These are phyloP conservation scores for Uloborus diversus DNA, from an alignment of 1,140 invertebrate species.

Conservation along the genomic window DNA sequence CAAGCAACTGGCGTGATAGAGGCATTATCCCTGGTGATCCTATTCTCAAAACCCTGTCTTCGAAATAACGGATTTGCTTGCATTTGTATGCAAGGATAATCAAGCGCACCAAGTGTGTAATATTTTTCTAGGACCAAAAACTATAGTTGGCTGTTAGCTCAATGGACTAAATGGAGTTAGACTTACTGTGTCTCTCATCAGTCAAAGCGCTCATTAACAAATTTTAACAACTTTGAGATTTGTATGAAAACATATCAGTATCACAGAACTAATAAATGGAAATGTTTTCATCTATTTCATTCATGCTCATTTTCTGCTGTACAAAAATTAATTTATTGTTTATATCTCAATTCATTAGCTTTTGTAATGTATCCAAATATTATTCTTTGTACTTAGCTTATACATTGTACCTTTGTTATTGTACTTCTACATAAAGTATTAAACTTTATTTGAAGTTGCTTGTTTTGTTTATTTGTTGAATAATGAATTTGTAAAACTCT, in stretches of 20 bases:
- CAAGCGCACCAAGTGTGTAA: too few species aligned
- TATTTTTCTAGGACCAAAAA: too few species aligned
- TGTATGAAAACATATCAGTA: neutral
- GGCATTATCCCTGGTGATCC: too few species aligned
- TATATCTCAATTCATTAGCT: neutral
- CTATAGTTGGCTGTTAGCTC: neutral
- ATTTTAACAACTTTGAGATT: neutral
- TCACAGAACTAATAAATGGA: neutral
- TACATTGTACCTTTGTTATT: slow-evolving; percentile 38
- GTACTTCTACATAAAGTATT: slow-evolving; percentile 25
- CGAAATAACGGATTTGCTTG: too few species aligned
- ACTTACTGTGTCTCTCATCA: neutral
- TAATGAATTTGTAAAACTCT: neutral
- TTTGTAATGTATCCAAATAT: slow-evolving; percentile 23
- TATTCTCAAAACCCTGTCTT: too few species aligned
- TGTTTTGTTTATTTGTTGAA: neutral
- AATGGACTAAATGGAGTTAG: neutral
- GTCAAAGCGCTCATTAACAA: neutral
- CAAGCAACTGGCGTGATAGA: too few species aligned
- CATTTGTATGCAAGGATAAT: neutral
- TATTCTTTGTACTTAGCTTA: slow-evolving; percentile 17
- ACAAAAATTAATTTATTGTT: slow-evolving; percentile 30
- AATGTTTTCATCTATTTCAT: slow-evolving; percentile 5
- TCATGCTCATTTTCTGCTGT: slow-evolving; percentile 7
- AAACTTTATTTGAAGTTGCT: neutral